Evolutionary conservation across 2,888 invertebrate genomes (phyloP).

Genomic region (Zelleria hepariella): DNA sequence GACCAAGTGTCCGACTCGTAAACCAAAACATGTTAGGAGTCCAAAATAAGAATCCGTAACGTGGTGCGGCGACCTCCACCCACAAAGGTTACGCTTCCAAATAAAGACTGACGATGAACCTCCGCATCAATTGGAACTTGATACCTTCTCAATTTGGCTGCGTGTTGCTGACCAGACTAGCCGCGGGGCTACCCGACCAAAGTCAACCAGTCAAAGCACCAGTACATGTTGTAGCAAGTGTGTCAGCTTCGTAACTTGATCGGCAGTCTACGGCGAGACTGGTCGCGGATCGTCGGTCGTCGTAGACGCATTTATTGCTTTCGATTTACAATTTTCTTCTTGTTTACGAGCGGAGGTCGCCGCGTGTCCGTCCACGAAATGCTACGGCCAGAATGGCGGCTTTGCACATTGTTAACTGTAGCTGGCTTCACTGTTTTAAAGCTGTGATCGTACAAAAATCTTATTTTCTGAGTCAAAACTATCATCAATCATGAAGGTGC

Average conservation of each 20-base stretch:
- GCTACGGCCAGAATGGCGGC: not conserved
- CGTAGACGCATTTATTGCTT: conserved; percentile 63
- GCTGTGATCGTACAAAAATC: too few relatives aligned
- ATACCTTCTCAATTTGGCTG: not conserved
- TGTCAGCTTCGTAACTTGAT: not conserved
- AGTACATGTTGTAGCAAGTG: not conserved
- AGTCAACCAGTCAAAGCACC: not conserved
- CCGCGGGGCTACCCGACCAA: not conserved
- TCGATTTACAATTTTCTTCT: conserved; percentile 58
- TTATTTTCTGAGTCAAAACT: too few relatives aligned
- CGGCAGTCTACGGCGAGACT: conserved; percentile 25
- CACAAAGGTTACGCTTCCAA: not conserved
- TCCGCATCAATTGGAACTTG: not conserved
- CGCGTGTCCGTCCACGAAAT: conserved; percentile 48
- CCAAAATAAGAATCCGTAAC: not conserved
- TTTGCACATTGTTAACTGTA: too few relatives aligned
- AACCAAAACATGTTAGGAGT: not conserved
- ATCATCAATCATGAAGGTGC: too few relatives aligned
- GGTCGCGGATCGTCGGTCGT: conserved; percentile 25
- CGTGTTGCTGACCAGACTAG: not conserved
- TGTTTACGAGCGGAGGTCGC: conserved; percentile 62
- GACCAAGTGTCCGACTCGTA: not conserved
- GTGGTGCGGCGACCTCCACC: not conserved
- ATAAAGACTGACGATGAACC: not conserved
- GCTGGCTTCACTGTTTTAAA: too few relatives aligned